phyloP scores from a whole-genome alignment of 2,113 vertebrate genomes.

The Patagioenas fasciata region DNA sequence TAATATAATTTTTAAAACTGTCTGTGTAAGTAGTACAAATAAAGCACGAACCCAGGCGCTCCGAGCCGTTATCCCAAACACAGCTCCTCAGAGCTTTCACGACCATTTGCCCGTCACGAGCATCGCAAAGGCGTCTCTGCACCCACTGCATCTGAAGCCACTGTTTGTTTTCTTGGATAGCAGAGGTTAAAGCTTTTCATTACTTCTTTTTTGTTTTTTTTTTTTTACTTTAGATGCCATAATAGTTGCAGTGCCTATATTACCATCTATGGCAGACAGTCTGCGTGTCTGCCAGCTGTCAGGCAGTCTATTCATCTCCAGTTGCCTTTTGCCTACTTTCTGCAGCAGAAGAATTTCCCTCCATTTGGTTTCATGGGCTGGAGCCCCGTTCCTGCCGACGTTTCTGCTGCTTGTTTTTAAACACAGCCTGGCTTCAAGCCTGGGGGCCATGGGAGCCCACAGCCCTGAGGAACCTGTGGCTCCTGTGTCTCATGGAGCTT shows the following conservation, averaged over 20 bases:
- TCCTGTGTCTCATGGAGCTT: not conserved
- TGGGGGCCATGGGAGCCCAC: not conserved
- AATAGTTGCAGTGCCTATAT: constrained; percentile 55
- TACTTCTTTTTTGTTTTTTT: not conserved
- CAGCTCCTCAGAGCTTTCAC: not conserved
- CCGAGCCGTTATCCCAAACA: not conserved
- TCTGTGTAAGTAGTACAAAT: not conserved
- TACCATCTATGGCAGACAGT: constrained; percentile 66
- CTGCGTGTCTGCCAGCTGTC: constrained; percentile 46
- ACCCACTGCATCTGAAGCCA: not conserved
- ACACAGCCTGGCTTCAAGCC: not conserved
- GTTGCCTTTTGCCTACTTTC: constrained; percentile 70
- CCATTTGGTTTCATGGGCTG: constrained; percentile 3
- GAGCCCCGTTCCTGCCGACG: not conserved
- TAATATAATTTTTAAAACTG: not conserved
- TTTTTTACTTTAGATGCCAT: constrained; percentile 15
- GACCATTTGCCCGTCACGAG: not conserved
- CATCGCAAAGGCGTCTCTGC: not conserved
- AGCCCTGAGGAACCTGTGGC: not conserved
- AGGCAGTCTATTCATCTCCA: constrained; percentile 64
- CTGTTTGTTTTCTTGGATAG: not conserved
- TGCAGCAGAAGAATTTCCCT: constrained; percentile 51
- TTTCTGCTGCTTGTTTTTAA: constrained; percentile 3
- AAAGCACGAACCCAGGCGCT: not conserved
- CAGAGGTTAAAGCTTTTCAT: constrained; percentile 50